Base-by-base conservation (phyloP, 2,113 vertebrate genomes). In the Ptychochromis oligacanthus region DNA sequence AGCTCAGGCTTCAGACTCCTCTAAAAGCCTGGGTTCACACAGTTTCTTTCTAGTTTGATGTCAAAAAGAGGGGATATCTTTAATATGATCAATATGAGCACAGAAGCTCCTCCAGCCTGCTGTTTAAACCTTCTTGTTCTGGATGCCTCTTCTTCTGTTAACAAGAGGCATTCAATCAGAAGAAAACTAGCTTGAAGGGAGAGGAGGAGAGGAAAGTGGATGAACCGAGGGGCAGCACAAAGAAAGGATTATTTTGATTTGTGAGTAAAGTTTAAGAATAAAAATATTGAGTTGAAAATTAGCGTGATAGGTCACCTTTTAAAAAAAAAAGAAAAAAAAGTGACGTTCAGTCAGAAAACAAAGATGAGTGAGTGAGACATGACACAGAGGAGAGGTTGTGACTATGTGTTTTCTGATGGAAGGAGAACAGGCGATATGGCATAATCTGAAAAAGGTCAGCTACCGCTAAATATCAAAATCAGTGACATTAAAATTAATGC, bases 401-500 rank as follows among this genome's bases (percentile, higher is more conserved):
- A 20, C 13, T 54, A 40, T 36, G 77, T 55, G 79, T 83, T 65
- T n/a, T 65, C 58, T 61, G 70, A 77, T 5, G 58, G 52, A 56
- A 4, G 58, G 38, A 61, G 1, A 6, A 17, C 31, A 26, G 77
- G 75, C 31, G 7, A 67, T 60, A 64, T 7, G 77, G 26, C 67
- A 54, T 54, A 59, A 85, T 75, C 49, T 82, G 62, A 70, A 54
- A 91, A 92, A 92, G 89, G 88, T 91, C 87, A 88, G 22, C 24
- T 17, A 18, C 20, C 7, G 84, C 88, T 82, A 65, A 85, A 89
- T 80, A 85, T 82, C 84, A 60, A 55, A 88, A 81, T 86, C 82
- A 87, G 79, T 93, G 91, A 91, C 89, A 92, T 90, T 91, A 89
- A 87, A 82, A 49, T 72, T 82, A 83, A 90, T 6, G 2, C 2